Base-by-base conservation (phyloP, 2,113 vertebrate genomes). In the Nicator chloris region DNA sequence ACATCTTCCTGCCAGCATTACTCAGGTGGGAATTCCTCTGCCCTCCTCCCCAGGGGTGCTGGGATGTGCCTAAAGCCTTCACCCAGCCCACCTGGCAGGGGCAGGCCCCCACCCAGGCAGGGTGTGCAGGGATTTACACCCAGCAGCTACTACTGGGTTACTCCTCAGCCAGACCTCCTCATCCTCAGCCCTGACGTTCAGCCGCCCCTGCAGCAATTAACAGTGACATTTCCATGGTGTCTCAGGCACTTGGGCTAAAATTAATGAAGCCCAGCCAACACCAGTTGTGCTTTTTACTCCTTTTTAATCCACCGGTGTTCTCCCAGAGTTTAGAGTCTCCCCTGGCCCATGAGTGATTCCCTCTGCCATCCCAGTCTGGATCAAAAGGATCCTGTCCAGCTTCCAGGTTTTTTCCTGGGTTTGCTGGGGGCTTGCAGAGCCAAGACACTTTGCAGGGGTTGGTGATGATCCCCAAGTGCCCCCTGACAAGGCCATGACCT, bases 181-280 rank as follows among this genome's bases (percentile, higher is more conserved):
- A 50, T 45, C 91, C 91, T 30, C 15, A 37, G 76, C 80, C 80
- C 79, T 73, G 57, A 9, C 20, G 5, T 69, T 22, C 72, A 80
- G 93, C 71, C 64, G 56, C 53, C 54, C n/a, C 86, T 60, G 40
- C 64, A 53, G 4, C 59, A 40, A 22, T 21, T 22, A 44, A 31
- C 31, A 28, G 45, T 57, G 79, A 73, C 72, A 84, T 73, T 70
- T 66, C 70, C 64, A 35, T 6, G 23, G 64, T 21, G 22, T 79
- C 75, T 44, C 76, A 14, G 71, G 70, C 47, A 59, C 69, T 83
- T 92, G 72, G 68, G 60, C 70, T 72, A 24, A 37, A 93, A 86
- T 92, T 82, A 68, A 72, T 63, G 27, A 73, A 85, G 60, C 35
- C 65, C 88, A 85, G 82, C 78, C 90, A 90, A 14, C 59, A 37